Conservation (phyloP, 2,888 invertebrate genomes). For the Cephonodes hylas region DNA sequence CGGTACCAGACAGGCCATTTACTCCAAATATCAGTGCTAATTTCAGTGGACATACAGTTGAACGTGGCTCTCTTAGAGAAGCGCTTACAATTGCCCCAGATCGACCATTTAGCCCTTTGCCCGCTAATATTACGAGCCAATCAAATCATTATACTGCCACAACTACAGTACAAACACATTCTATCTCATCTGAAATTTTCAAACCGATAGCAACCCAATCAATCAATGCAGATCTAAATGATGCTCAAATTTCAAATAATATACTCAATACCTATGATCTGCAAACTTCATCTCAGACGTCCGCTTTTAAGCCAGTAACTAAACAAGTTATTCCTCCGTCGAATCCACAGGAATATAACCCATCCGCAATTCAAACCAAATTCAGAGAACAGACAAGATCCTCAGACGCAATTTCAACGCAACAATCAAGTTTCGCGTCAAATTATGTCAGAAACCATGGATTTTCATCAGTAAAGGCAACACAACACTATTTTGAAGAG, state of each 20-base stretch:
- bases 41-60: constrained; percentile 57
- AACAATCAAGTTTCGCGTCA: constrained; percentile 47
- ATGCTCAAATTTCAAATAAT: constrained; percentile 28
- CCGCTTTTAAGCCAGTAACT: constrained; percentile 74
- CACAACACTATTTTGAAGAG: constrained; percentile 69
- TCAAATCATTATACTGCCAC: constrained; percentile 50
- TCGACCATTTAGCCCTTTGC: constrained; percentile 81
- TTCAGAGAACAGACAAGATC: constrained; percentile 50
- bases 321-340: constrained; percentile 68
- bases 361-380: constrained; percentile 51
- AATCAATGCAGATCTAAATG: constrained; percentile 51
- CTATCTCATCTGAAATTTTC: constrained; percentile 51
- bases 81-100: constrained; percentile 85
- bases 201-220: constrained; percentile 60
- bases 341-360: constrained; percentile 53
- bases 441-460: constrained; percentile 48
- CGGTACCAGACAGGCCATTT: constrained; percentile 83
- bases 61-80: constrained; percentile 76
- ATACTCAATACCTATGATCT: constrained; percentile 66
- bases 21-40: constrained; percentile 65
- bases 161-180: constrained; percentile 41
- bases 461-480: constrained; percentile 62
- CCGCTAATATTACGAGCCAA: constrained; percentile 66
- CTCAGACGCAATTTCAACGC: constrained; percentile 52
- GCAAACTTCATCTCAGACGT: constrained; percentile 63